These are phyloP conservation scores for Ruditapes philippinarum DNA, from an alignment of 1,140 invertebrate genomes.

Conservation along the genomic window DNA sequence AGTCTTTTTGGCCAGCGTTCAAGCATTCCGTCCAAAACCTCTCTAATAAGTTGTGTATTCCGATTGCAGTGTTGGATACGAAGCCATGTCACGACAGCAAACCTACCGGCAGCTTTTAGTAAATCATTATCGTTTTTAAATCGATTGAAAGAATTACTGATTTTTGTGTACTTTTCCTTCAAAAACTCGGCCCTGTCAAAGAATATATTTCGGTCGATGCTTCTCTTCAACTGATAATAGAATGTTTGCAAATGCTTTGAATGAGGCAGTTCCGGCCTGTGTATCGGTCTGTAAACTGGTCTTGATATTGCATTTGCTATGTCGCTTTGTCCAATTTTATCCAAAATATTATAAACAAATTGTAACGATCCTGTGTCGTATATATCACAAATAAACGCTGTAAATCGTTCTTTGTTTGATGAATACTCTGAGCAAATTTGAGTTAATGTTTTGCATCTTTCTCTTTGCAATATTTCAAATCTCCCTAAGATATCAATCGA, in stretches of 20 bases:
- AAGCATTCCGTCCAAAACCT: not conserved
- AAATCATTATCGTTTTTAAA: not conserved
- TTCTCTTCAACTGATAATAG: not conserved
- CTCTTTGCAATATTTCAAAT: too few species aligned
- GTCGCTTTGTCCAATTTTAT: not conserved
- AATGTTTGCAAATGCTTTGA: not conserved
- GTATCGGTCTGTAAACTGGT: not conserved
- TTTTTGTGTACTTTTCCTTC: not conserved
- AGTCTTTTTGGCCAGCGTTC: not conserved
- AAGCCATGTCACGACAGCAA: not conserved
- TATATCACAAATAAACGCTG: too few species aligned
- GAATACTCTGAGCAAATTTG: too few species aligned
- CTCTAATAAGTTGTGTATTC: not conserved
- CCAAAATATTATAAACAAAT: not conserved
- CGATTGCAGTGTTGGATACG: slow-evolving; percentile 5
- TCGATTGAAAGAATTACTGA: not conserved
- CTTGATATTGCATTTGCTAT: not conserved
- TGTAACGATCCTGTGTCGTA: not conserved
- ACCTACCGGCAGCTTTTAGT: not conserved
- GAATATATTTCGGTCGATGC: not conserved
- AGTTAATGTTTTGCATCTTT: too few species aligned
- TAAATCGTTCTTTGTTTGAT: too few species aligned
- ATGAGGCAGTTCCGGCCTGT: not conserved
- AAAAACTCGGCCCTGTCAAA: not conserved
- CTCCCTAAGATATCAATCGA: too few species aligned